Base-by-base conservation (phyloP, 2,113 vertebrate genomes). In the Oceanodroma tethys region DNA sequence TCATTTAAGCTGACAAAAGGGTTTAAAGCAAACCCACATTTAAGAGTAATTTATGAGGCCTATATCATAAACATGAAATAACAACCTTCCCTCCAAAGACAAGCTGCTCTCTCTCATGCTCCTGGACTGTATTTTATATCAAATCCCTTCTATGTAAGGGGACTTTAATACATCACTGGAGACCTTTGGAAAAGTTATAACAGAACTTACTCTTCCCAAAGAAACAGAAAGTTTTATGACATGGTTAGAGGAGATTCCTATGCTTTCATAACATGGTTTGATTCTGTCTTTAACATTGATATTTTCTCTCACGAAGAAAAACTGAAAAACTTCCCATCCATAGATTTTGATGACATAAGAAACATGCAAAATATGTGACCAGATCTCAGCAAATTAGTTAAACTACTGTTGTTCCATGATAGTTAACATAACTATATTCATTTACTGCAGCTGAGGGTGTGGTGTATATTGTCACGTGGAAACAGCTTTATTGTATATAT, bases 1-100 rank as follows among this genome's bases (percentile, higher is more conserved):
- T 94, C 89, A 59, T 70, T 83, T 93, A 83, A 96, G 70, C 42
- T 86, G 91, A 97, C 88, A 95, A 90, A 95, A 65, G 7, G 29
- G 42, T 78, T 96, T 97, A 91, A 92, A 93, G 62, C 60, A 95
- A 93, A 67, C 32, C 21, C 53, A 63, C 76, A 90, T 90, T 93
- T 79, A 92, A 74, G 84, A 83, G 80, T 92, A 96, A 97, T 97
- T 97, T 95, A 96, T 82, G 92, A 86, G 71, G 47, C 68, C 84
- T 90, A 3, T 58, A 86, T 74, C 96, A 94, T 74, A 95, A 96
- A 94, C 91, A 92, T 96, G 94, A 97, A 98, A 93, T 94, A 90
- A 92, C 72, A 80, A 62, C 60, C 63, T 93, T 91, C 81, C 58
- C 70, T 93, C 91, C 71, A 94, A 94, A 96, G 91, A 93, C 89